Evolutionary conservation across 2,888 invertebrate species (phyloP).

Genomic region (Lithosia quadra): DNA sequence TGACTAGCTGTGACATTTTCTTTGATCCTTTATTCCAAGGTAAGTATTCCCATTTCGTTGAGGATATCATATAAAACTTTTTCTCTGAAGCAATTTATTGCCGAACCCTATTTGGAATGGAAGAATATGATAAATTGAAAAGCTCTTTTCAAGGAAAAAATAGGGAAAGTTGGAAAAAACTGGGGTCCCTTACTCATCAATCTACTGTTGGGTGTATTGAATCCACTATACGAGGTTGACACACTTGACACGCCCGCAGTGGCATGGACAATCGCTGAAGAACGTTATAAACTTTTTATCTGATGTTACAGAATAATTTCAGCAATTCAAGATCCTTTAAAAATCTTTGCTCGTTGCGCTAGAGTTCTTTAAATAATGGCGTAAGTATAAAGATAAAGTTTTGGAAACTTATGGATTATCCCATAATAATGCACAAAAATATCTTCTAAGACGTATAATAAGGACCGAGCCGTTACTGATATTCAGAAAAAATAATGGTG

Average conservation of each 20-base stretch:
- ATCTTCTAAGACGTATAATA: not conserved
- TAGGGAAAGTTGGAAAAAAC: slow-evolving; percentile 62
- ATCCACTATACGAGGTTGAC: slow-evolving; percentile 45
- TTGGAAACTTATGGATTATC: not conserved
- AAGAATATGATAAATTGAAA: slow-evolving; percentile 71
- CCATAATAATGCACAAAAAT: not conserved
- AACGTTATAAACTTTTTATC: slow-evolving; percentile 45
- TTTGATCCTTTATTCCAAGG: slow-evolving; percentile 5
- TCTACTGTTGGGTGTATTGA: slow-evolving; percentile 64
- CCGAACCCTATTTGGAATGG: slow-evolving; percentile 61
- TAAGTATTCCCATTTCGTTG: slow-evolving; percentile 15
- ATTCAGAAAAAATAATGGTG: slow-evolving; percentile 28
- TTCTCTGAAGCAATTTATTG: slow-evolving; percentile 59
- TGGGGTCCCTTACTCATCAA: slow-evolving; percentile 69
- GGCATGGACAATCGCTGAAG: slow-evolving; percentile 46
- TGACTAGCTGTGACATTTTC: slow-evolving; percentile 1
- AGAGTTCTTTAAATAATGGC: not conserved
- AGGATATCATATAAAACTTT: slow-evolving; percentile 51
- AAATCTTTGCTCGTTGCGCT: not conserved
- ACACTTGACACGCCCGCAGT: slow-evolving; percentile 23
- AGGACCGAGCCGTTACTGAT: not conserved
- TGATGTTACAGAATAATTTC: slow-evolving; percentile 23
- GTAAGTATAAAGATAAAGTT: not conserved
- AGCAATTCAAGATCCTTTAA: not conserved
- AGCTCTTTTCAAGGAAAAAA: slow-evolving; percentile 62